phyloP scores from a whole-genome alignment of 1,140 invertebrate species.

The Drosophila malerkotliana region DNA sequence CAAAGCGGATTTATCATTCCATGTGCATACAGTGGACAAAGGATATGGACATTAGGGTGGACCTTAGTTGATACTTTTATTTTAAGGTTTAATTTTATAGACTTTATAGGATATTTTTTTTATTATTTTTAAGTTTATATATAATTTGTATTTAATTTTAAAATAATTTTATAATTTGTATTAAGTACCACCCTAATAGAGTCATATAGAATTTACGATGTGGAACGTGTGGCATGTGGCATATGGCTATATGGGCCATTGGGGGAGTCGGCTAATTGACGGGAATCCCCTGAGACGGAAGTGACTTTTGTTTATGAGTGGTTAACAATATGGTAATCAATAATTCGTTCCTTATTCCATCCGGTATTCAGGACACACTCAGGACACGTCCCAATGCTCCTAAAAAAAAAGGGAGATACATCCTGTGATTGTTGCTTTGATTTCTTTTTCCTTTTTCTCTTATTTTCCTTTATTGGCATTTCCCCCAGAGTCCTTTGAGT shows the following conservation, averaged over 20 bases:
- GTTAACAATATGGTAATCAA: conserved; percentile 38
- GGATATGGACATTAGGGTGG: background rate
- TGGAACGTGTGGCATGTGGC: conserved; percentile 3
- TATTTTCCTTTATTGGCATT: background rate
- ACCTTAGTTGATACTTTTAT: no score
- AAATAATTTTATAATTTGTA: background rate
- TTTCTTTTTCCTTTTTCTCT: no score
- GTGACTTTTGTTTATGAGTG: conserved; percentile 39
- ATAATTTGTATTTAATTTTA: no score
- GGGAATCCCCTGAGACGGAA: conserved; percentile 19
- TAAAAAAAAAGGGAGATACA: background rate
- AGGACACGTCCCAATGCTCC: no score
- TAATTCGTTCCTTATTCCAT: conserved; percentile 18
- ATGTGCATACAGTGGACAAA: conserved; percentile 13
- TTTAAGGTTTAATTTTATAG: background rate
- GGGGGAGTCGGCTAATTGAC: conserved; percentile 23
- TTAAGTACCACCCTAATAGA: background rate
- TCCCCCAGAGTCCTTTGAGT: background rate
- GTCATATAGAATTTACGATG: conserved; percentile 1
- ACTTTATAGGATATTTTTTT: background rate
- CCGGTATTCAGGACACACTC: background rate
- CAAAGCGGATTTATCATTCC: conserved; percentile 46
- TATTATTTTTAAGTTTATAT: no score
- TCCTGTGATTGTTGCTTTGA: no score
- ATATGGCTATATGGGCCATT: conserved; percentile 11